Percentiles rank a stretch among this genome's conserved stretches.
These are phyloP conservation scores for Hippocampus abdominalis DNA, from an alignment of 2,113 vertebrate genomes.

Conservation along the genomic window DNA sequence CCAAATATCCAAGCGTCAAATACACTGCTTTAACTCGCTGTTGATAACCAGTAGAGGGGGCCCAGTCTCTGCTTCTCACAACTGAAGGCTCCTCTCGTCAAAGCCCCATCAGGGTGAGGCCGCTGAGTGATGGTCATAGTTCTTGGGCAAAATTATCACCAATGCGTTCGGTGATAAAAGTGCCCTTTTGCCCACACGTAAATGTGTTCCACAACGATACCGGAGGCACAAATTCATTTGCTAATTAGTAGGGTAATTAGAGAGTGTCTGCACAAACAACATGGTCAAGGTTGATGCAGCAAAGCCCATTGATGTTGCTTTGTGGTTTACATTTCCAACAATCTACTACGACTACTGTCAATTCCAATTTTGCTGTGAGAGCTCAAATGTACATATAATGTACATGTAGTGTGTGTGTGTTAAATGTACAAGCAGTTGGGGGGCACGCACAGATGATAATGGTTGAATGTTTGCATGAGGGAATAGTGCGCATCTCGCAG, in stretches of 20 bases:
- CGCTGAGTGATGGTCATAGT: constrained; percentile 39
- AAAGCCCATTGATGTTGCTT: not conserved
- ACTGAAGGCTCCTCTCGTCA: not conserved
- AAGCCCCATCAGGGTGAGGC: constrained; percentile 24
- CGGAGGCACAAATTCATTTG: constrained; percentile 52
- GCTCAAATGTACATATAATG: too few relatives aligned
- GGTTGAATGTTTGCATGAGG: constrained; percentile 28
- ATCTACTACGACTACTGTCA: not conserved
- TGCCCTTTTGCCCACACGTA: constrained; percentile 50
- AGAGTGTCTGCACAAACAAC: not conserved
- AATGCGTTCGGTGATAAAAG: constrained; percentile 59
- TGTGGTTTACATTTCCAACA: not conserved
- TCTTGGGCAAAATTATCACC: constrained; percentile 61
- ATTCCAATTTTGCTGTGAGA: not conserved
- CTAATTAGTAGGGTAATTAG: constrained; percentile 45
- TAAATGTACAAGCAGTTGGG: constrained; percentile 23
- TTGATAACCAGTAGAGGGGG: constrained; percentile 55
- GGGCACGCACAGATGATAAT: constrained; percentile 18
- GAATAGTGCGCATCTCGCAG: constrained; percentile 10
- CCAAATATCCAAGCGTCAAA: too few relatives aligned
- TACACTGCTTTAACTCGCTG: not conserved
- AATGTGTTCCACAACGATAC: constrained; percentile 23
- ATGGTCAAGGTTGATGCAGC: not conserved
- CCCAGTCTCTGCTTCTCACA: constrained; percentile 10
- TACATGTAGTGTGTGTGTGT: not conserved